Percentiles rank a stretch among this genome's conserved stretches.
Conservation (phyloP, 2,797 vertebrate species). For the Dermochelys coriacea region DNA sequence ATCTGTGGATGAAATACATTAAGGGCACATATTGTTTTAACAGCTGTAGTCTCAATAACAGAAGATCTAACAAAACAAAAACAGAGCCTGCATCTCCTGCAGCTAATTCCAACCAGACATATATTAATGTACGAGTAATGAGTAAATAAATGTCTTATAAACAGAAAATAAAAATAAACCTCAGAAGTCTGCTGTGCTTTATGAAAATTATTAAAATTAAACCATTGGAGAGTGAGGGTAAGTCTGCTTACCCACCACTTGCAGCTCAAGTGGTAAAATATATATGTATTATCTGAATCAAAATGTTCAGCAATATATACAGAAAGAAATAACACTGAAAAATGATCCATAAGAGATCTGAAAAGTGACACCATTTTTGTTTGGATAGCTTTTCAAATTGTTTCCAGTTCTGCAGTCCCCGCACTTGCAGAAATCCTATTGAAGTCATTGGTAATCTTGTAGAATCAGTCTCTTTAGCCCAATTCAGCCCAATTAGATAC, state of each 20-base stretch:
- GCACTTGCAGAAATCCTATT: conserved; percentile 18
- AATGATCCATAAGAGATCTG: background rate
- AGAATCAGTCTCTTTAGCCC: background rate
- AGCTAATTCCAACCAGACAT: background rate
- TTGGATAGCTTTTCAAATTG: conserved; percentile 3
- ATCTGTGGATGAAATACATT: conserved; percentile 22
- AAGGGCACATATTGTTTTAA: background rate
- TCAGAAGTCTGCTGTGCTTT: background rate
- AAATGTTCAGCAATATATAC: background rate
- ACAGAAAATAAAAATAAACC: conserved; percentile 31
- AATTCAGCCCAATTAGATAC: background rate
- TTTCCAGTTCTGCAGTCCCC: background rate
- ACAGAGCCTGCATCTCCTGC: background rate
- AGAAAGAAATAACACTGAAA: background rate
- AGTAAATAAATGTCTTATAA: background rate
- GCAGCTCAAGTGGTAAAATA: conserved; percentile 3
- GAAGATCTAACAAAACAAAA: background rate
- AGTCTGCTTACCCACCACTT: conserved; percentile 23
- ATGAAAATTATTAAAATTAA: background rate
- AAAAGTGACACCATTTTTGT: background rate
- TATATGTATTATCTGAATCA: background rate
- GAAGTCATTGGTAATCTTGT: background rate
- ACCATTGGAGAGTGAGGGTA: background rate
- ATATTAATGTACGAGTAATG: background rate
- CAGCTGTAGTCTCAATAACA: background rate